phyloP scores from a whole-genome alignment of 2,888 invertebrate species.

The Blastobasis adustella region DNA sequence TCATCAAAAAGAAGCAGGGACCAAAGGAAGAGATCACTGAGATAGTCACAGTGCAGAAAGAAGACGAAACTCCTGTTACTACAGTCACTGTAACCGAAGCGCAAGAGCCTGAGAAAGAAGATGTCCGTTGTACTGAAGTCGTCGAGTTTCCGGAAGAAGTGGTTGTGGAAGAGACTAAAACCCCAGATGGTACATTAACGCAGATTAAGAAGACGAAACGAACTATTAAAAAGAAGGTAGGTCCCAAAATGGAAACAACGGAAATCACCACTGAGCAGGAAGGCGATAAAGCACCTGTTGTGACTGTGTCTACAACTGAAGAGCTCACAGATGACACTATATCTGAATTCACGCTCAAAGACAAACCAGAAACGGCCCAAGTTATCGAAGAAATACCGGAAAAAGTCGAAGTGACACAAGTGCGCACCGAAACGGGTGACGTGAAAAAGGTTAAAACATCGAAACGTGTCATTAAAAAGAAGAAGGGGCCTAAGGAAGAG shows the following conservation, averaged over 20 bases:
- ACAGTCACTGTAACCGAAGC: slow-evolving; percentile 13
- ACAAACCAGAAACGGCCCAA: slow-evolving; percentile 2
- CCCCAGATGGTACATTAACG: slow-evolving; percentile 27
- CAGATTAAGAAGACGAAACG: slow-evolving; percentile 40
- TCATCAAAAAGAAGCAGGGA: slow-evolving; percentile 23
- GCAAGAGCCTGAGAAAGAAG: slow-evolving; percentile 13
- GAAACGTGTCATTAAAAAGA: slow-evolving; percentile 57
- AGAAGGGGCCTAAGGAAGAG: slow-evolving; percentile 51
- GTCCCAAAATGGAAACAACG: slow-evolving; percentile 30
- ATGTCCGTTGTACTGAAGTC: slow-evolving; percentile 25
- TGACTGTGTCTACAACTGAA: slow-evolving; percentile 41
- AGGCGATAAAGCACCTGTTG: slow-evolving; percentile 28
- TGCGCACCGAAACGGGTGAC: slow-evolving; percentile 16
- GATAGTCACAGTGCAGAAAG: slow-evolving; percentile 14
- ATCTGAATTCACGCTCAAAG: slow-evolving; percentile 10
- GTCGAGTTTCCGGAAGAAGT: slow-evolving; percentile 39
- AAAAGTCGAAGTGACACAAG: slow-evolving; percentile 21
- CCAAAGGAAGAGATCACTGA: slow-evolving; percentile 33
- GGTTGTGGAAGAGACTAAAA: slow-evolving; percentile 25
- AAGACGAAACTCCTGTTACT: slow-evolving; percentile 14
- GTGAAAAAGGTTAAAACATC: slow-evolving; percentile 30
- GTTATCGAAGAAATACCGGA: slow-evolving; percentile 17
- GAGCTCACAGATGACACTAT: slow-evolving; percentile 23
- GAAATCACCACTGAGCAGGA: slow-evolving; percentile 19
- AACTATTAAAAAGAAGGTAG: slow-evolving; percentile 48